Evolutionary conservation across 2,113 vertebrate species (phyloP).

Genomic region (Stercorarius parasiticus): DNA sequence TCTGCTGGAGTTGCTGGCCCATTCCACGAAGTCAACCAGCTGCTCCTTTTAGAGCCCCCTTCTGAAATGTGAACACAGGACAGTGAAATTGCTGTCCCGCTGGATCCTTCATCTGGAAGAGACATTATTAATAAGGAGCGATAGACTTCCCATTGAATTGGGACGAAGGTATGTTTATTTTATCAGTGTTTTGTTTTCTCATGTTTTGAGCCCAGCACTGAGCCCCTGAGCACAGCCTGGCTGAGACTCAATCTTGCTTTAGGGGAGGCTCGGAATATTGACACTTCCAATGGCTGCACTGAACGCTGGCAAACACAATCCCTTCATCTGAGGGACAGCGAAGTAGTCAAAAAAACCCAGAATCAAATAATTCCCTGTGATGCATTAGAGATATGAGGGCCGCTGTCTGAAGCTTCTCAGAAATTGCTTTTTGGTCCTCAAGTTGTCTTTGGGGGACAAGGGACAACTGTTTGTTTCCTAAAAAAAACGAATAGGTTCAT

Average conservation of each 20-base stretch:
- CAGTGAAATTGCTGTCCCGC: background rate
- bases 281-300: background rate
- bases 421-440: background rate
- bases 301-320: background rate
- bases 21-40: background rate
- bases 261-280: background rate
- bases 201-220: background rate
- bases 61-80: constrained; percentile 50
- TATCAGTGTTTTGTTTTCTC: background rate
- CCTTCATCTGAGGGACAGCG: background rate
- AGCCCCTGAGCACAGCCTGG: background rate
- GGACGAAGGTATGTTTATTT: background rate
- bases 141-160: constrained; percentile 29
- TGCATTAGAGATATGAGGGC: background rate
- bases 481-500: background rate
- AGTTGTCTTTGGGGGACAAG: background rate
- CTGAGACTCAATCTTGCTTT: background rate
- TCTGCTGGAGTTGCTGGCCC: constrained; percentile 2
- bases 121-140: constrained; percentile 30
- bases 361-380: background rate
- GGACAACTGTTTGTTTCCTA: background rate
- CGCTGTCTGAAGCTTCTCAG: background rate
- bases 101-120: constrained; percentile 11
- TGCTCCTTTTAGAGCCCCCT: constrained; percentile 52
- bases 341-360: background rate